phyloP scores from a whole-genome alignment of 2,113 vertebrate species.

The Mobula birostris region DNA sequence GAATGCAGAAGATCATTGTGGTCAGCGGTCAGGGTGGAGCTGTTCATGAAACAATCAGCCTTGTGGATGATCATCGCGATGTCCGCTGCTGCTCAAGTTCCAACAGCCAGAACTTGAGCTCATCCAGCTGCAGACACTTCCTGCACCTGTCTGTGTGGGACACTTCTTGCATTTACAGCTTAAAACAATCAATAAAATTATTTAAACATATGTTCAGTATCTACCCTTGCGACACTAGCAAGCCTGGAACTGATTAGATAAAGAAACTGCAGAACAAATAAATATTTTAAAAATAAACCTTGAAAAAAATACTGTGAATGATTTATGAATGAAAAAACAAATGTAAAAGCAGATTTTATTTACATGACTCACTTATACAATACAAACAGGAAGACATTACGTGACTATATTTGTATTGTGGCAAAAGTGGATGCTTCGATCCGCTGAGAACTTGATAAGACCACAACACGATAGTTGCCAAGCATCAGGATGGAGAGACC shows the following conservation, averaged over 20 bases:
- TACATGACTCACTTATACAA: neutral
- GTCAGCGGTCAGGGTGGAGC: no score
- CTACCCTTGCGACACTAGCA: neutral
- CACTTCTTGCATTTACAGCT: neutral
- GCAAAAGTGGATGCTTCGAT: neutral
- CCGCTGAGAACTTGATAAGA: neutral
- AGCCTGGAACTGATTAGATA: neutral
- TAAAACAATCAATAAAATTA: constrained; percentile 9
- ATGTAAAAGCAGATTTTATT: neutral
- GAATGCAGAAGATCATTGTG: no score
- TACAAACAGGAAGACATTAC: neutral
- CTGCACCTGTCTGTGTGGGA: no score
- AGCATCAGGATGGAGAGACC: no score
- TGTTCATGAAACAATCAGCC: no score
- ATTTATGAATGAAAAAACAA: neutral
- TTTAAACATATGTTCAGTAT: neutral
- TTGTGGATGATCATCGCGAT: no score
- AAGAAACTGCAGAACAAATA: neutral
- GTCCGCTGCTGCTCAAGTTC: no score
- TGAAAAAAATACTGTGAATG: neutral
- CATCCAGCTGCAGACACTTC: no score
- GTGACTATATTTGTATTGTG: neutral
- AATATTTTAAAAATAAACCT: neutral
- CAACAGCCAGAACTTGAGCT: no score
- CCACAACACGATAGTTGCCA: neutral